These are phyloP conservation scores for Harpegnathos saltator DNA, from an alignment of 1,140 invertebrate species.

Conservation along the genomic window DNA sequence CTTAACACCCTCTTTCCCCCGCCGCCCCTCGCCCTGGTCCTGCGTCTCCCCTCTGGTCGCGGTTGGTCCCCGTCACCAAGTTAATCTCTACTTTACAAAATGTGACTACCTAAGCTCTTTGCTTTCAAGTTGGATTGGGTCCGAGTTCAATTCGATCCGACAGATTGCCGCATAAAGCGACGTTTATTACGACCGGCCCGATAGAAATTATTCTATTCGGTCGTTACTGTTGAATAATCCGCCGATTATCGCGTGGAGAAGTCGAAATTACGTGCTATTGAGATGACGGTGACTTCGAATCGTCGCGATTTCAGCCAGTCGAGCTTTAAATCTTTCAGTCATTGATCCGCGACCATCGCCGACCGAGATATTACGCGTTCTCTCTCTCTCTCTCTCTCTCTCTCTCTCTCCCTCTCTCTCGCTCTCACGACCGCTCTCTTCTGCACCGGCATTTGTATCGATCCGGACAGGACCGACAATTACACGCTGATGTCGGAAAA, in stretches of 20 bases:
- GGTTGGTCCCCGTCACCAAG: neutral
- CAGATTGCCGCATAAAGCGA: constrained; percentile 7
- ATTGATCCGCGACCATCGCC: neutral
- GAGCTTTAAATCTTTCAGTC: constrained; percentile 40
- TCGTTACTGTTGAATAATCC: constrained; percentile 45
- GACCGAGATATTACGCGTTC: constrained; percentile 5
- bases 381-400: neutral
- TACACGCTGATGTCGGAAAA: neutral
- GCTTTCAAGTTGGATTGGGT: constrained; percentile 47
- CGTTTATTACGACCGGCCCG: constrained; percentile 28
- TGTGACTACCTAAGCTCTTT: constrained; percentile 61
- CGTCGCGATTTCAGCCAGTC: constrained; percentile 26
- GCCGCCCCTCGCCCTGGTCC: neutral
- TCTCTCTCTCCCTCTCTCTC: too few relatives aligned
- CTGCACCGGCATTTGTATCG: neutral
- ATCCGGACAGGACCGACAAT: neutral
- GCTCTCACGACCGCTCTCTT: neutral
- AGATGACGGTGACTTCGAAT: neutral
- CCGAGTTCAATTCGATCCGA: constrained; percentile 38
- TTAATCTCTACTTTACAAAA: constrained; percentile 43
- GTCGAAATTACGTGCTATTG: constrained; percentile 18
- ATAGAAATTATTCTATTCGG: constrained; percentile 46
- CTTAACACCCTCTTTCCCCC: neutral
- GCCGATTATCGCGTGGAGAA: constrained; percentile 32
- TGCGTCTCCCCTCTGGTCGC: too few relatives aligned